Evolutionary conservation across 2,797 vertebrate genomes (phyloP), one percentile per base, ranked within the genome.

Genomic region (Catostomus latipinnis): DNA sequence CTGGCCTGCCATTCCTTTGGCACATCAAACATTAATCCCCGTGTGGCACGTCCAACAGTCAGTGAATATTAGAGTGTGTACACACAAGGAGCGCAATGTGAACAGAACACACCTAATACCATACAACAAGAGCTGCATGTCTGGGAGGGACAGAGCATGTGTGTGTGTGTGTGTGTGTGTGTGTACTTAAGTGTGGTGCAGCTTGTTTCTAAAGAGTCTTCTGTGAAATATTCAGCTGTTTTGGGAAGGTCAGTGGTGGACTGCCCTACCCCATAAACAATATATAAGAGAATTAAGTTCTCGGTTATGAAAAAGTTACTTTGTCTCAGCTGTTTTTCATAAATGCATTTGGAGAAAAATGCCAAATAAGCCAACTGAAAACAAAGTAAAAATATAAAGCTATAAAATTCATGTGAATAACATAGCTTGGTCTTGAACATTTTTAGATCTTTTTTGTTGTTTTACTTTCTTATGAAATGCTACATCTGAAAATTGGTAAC

Each of bases 91-190:
- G 34, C 34, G 34, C 34, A 34, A 34, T 34, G 34, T 34, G 65
- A 52, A 81, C 56, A 62, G 65, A 52, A 81, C 56, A 62, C 13
- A 10, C 14, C 34, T 45, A 53, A 14, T 61, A 49, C 6, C 34
- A 67, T 52, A 76, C 53, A 48, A 57, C 52, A 16, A 22, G 52
- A 13, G 53, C 43, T 6, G 34, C 34, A 53, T 72, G 84, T 34
- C 69, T 58, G 60, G 43, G 84, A 70, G 86, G 16, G 70, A 13
- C 82, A 60, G 73, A 6, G 81, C 34, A 4, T 34, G 3, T 34
- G 2, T 34, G 4, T 34, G 34, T 34, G 34, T 34, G 34, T 34
- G 34, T 34, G 3, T 63, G 81, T 48, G 54, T 56, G 78, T 50
- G 74, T 11, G 61, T 13, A 50, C 12, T 61, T 56, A 14, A 57